Percentiles rank a stretch among this genome's conserved stretches.
Conservation (phyloP, 2,888 invertebrate genomes). For the Camponotus fellah region DNA sequence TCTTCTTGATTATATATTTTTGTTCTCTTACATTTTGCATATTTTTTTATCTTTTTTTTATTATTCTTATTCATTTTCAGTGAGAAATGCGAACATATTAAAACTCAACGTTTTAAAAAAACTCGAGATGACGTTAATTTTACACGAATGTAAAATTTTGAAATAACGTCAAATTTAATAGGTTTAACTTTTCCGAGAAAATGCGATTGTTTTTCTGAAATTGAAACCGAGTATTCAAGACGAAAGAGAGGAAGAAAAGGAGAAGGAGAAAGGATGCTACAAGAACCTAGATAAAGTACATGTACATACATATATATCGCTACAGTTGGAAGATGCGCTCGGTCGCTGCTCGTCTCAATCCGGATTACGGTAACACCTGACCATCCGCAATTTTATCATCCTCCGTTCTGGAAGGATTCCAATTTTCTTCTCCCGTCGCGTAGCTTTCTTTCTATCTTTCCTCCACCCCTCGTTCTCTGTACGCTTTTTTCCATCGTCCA, state of each 20-base stretch:
- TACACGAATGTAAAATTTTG: background rate
- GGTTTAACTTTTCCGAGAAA: background rate
- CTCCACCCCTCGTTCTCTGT: constrained; percentile 28
- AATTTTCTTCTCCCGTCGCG: constrained; percentile 82
- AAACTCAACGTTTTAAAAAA: background rate
- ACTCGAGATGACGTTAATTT: background rate
- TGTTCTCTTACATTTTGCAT: background rate
- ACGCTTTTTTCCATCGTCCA: constrained; percentile 62
- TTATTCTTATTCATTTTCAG: background rate
- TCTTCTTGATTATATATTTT: background rate
- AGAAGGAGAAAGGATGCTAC: background rate
- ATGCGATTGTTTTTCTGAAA: constrained; percentile 17
- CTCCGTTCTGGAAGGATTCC: constrained; percentile 82
- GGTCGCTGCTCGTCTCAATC: constrained; percentile 76
- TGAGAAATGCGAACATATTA: background rate
- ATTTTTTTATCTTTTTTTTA: background rate
- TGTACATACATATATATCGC: constrained; percentile 47
- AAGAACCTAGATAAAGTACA: background rate
- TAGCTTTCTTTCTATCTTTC: constrained; percentile 61
- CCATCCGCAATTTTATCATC: constrained; percentile 84
- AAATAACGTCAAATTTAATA: constrained; percentile 10
- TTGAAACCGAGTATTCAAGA: constrained; percentile 12
- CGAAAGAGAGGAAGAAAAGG: background rate
- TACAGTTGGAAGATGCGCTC: constrained; percentile 38
- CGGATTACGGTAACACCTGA: constrained; percentile 84